Conservation (phyloP, 2,113 vertebrate species). For the Pterocles gutturalis region DNA sequence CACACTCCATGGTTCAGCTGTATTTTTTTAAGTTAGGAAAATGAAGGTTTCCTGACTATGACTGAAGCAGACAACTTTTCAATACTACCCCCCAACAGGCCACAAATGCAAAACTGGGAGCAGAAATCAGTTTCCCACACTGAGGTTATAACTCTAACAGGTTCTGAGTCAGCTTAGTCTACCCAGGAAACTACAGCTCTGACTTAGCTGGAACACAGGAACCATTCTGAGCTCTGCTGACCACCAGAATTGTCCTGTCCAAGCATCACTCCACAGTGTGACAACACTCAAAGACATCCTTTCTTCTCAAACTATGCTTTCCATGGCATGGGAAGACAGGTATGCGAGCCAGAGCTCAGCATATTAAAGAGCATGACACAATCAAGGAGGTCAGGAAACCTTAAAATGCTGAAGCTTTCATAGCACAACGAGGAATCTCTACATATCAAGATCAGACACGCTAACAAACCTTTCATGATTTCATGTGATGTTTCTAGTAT, state of each 20-base stretch:
- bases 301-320: not conserved
- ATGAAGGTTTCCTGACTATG: not conserved
- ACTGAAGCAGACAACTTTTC: not conserved
- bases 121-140: not conserved
- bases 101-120: not conserved
- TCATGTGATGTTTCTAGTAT: not conserved
- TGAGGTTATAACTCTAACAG: not conserved
- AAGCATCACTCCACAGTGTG: not conserved
- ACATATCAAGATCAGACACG: not conserved
- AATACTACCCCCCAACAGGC: not conserved
- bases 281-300: not conserved
- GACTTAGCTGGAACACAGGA: not conserved
- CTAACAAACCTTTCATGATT: not conserved
- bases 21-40: not conserved
- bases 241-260: not conserved
- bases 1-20: not conserved
- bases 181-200: not conserved
- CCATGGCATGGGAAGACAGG: not conserved
- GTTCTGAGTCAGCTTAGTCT: accelerated
- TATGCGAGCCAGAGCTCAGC: not conserved
- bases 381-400: not conserved
- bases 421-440: not conserved
- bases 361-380: not conserved
- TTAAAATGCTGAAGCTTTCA: not conserved
- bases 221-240: not conserved